These are phyloP conservation scores for Tachuris rubrigastra DNA, from an alignment of 2,113 vertebrate species.

Conservation along the genomic window DNA sequence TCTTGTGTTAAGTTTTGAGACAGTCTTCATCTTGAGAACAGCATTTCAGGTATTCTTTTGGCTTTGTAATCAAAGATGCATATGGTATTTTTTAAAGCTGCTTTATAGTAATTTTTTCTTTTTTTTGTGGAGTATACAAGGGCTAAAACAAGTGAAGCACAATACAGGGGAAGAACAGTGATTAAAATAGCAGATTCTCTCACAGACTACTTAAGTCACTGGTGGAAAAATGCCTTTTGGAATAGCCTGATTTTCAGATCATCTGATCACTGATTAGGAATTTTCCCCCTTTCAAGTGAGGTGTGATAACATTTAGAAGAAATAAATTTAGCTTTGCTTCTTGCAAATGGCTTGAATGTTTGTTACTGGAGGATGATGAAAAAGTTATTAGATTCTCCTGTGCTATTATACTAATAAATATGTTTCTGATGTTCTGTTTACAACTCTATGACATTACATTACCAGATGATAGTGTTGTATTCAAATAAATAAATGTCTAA, in stretches of 20 bases:
- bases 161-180: not conserved
- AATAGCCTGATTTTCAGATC: not conserved
- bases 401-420: not conserved
- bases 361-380: not conserved
- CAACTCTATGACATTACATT: not conserved
- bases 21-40: not conserved
- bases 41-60: not conserved
- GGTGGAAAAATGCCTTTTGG: not conserved
- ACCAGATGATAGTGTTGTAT: not conserved
- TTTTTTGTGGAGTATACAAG: not conserved
- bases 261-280: not conserved
- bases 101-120: not conserved
- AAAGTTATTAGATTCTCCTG: not conserved
- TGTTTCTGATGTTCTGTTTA: not conserved
- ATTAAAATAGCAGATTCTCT: not conserved
- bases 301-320: not conserved
- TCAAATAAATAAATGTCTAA: constrained; percentile 10
- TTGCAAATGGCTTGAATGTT: not conserved
- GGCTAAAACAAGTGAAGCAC: not conserved
- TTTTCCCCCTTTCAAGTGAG: not conserved
- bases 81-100: not conserved
- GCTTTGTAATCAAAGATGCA: not conserved
- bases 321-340: not conserved
- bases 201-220: not conserved
- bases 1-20: not conserved